Evolutionary conservation across 2,797 vertebrate genomes (phyloP).

Genomic region (Molossus molossus): DNA sequence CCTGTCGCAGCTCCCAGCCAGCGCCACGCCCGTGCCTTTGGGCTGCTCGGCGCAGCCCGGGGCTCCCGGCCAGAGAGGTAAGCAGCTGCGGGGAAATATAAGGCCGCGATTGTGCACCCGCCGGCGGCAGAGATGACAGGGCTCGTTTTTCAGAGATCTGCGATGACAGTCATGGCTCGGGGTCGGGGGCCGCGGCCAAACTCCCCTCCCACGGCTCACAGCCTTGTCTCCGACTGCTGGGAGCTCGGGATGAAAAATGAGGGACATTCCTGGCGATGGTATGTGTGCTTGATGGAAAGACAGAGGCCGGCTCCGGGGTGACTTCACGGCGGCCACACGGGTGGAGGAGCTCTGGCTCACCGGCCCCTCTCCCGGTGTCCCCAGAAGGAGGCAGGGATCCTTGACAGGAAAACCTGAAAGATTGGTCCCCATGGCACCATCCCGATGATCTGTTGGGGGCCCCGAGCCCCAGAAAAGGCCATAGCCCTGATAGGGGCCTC

Average conservation of each 20-base stretch:
- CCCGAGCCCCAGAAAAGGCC: constrained; percentile 59
- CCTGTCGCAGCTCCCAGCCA: accelerated
- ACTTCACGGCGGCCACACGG: constrained; percentile 62
- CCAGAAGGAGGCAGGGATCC: constrained; percentile 74
- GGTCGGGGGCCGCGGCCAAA: not conserved
- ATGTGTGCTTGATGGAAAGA: not conserved
- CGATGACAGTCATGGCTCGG: accelerated
- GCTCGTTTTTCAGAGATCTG: constrained; percentile 35
- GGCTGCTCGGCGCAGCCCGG: accelerated
- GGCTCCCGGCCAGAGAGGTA: not conserved
- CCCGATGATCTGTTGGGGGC: constrained; percentile 70
- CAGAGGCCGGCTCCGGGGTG: not conserved
- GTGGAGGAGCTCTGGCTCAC: constrained; percentile 73
- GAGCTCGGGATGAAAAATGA: constrained; percentile 66
- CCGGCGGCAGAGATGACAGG: accelerated
- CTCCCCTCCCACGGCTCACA: accelerated
- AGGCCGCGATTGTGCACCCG: not conserved
- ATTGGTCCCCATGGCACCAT: constrained; percentile 83
- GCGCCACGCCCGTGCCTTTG: accelerated
- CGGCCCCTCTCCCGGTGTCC: not conserved
- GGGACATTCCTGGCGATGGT: not conserved
- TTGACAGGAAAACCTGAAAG: constrained; percentile 85
- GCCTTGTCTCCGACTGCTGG: not conserved
- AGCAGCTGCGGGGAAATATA: accelerated
- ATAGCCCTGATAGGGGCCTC: constrained; percentile 69